Evolutionary conservation across 2,797 vertebrate species (phyloP).

Genomic region (Betta splendens): DNA sequence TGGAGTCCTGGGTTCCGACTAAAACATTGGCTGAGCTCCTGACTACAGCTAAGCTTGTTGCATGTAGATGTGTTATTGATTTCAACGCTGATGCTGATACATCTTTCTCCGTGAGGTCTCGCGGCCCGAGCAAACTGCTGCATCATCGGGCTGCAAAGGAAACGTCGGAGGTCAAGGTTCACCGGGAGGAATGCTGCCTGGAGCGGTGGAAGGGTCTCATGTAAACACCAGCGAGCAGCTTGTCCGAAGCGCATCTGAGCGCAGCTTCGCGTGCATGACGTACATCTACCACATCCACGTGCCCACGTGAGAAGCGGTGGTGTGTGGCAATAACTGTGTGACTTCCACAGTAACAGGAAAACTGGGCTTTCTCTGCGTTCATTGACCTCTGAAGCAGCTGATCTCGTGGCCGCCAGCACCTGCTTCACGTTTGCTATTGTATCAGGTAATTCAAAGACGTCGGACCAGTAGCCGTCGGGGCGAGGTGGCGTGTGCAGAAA

Average conservation of each 20-base stretch:
- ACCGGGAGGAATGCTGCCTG: not conserved
- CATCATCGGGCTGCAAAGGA: not conserved
- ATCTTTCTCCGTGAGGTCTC: not conserved
- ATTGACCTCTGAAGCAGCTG: conserved; percentile 44
- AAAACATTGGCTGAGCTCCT: too few relatives aligned
- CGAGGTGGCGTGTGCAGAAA: conserved; percentile 7
- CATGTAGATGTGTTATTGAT: too few relatives aligned
- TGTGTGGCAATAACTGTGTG: conserved; percentile 14
- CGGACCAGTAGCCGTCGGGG: too few relatives aligned
- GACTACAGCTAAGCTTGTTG: too few relatives aligned
- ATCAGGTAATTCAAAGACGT: too few relatives aligned
- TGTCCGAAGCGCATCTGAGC: not conserved
- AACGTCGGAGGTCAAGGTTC: not conserved
- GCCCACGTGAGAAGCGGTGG: conserved; percentile 25
- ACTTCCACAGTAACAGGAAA: conserved; percentile 21
- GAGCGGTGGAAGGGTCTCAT: not conserved
- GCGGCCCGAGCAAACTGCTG: not conserved
- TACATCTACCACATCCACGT: not conserved
- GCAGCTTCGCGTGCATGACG: too few relatives aligned
- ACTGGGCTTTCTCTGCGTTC: conserved; percentile 37
- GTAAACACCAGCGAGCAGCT: not conserved
- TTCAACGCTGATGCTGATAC: not conserved
- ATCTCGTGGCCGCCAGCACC: conserved; percentile 24
- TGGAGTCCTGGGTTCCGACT: not conserved
- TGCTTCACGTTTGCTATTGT: conserved; percentile 12